Base-by-base conservation (phyloP, 2,113 vertebrate genomes). In the Pseudopodoces humilis region DNA sequence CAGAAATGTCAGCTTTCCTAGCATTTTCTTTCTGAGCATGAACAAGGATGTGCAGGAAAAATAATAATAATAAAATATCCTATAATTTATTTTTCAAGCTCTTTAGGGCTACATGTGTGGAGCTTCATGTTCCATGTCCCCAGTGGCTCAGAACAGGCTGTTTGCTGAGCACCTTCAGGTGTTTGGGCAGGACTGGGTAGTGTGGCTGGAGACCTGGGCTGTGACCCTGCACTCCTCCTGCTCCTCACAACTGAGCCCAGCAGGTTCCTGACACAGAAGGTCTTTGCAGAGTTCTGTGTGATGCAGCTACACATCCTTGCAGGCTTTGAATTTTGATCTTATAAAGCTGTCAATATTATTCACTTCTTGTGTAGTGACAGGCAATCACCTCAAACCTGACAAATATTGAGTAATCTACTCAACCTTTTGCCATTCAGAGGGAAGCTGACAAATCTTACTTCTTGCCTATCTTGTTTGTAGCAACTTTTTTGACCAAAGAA, bases 321-420 rank as follows among this genome's bases (percentile, higher is more conserved):
- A 80, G 62, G 43, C 71, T 85, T 39, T 77, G 90, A 88, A 90
- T 95, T 65, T 88, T 92, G 88, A 83, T 96, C 75, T 80, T 35
- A 49, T 11, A 22, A 76, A 93, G 83, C 90, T 92, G 95, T 95
- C 94, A 95, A 90, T 96, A 80, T 74, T 79, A 37, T 58, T 97
- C 94, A 84, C 60, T 60, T 74, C 77, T 70, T 9, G 15, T n/a
- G 35, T 23, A 56, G 91, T 96, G 96, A 94, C 92, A 94, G 92
- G 89, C 72, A 91, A 90, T 95, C 88, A 67, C 83, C 92, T 86
- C 83, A 60, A 83, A 79, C 59, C 91, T 94, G 92, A 95, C 92
- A 96, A 95, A 90, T 78, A 90, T 78, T 86, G 91, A 91, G 91
- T 94, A 72, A 95, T 90, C 89, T 50, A 67, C 70, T 96, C 89